phyloP scores from a whole-genome alignment of 2,113 vertebrate species.

The Vidua macroura region DNA sequence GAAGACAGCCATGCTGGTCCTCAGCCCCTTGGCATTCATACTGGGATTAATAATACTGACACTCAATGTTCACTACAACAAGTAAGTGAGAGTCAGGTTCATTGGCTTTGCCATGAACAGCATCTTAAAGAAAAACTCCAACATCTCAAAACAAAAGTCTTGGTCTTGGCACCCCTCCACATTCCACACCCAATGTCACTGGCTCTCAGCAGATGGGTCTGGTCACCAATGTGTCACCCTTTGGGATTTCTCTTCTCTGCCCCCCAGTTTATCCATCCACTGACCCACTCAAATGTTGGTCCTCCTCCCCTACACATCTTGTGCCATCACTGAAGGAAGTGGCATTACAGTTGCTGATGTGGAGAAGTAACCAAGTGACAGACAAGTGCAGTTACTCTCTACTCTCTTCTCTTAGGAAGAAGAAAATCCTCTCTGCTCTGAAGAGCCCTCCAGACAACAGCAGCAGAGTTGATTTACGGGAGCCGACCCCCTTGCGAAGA shows the following conservation, averaged over 20 bases:
- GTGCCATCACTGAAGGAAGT: neutral
- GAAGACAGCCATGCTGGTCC: conserved; percentile 84
- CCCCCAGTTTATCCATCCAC: neutral
- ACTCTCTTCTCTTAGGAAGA: conserved; percentile 65
- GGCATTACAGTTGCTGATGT: rapidly evolving
- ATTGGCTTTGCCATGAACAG: neutral
- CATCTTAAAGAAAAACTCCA: neutral
- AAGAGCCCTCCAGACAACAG: conserved; percentile 68
- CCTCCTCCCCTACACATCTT: neutral
- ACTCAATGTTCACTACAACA: conserved; percentile 82
- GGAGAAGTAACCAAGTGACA: neutral
- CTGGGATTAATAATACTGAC: conserved; percentile 81
- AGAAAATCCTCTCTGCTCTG: conserved; percentile 79
- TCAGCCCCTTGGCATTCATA: conserved; percentile 83
- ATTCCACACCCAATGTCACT: neutral
- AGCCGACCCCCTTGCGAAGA: neutral
- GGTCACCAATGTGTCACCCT: neutral
- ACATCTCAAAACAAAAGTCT: neutral
- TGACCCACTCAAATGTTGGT: neutral
- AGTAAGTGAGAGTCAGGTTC: conserved; percentile 64
- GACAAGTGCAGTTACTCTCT: neutral
- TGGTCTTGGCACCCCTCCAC: neutral
- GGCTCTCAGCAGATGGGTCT: neutral
- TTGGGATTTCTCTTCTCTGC: neutral
- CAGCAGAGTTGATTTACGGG: conserved; percentile 47